Evolutionary conservation across 2,888 invertebrate genomes (phyloP).

Genomic region (Camptogramma bilineatum): DNA sequence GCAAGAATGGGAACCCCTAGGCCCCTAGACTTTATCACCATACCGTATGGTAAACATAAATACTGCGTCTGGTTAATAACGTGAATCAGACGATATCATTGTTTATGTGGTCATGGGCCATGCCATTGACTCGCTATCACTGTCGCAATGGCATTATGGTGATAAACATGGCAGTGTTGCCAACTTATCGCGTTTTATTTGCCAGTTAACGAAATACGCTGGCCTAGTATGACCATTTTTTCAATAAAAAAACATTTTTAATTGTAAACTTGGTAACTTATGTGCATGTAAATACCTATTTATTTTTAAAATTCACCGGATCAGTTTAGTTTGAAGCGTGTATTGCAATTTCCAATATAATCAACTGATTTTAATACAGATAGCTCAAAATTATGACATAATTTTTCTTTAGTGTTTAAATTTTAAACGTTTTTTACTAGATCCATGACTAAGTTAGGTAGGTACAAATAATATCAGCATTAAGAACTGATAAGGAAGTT

Average conservation of each 20-base stretch:
- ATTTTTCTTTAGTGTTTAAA: no score
- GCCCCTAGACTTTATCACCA: slow-evolving; percentile 24
- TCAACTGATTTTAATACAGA: no score
- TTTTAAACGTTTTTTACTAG: no score
- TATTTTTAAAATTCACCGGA: no score
- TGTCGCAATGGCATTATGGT: slow-evolving; percentile 50
- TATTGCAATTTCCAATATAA: no score
- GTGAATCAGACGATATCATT: slow-evolving; percentile 50
- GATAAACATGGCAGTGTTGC: slow-evolving; percentile 43
- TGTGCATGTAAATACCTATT: no score
- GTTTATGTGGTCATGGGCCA: slow-evolving; percentile 47
- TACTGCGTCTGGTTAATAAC: slow-evolving; percentile 35
- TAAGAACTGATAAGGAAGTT: slow-evolving; percentile 8
- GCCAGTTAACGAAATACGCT: background rate
- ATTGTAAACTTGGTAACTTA: no score
- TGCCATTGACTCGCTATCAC: slow-evolving; percentile 46
- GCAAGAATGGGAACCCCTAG: slow-evolving; percentile 7
- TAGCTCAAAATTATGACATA: no score
- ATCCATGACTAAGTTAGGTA: no score
- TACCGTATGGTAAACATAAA: slow-evolving; percentile 35
- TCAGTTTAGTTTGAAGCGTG: no score
- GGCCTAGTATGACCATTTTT: no score
- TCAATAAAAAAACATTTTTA: no score
- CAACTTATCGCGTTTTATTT: slow-evolving; percentile 6
- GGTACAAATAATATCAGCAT: background rate